Base-by-base conservation (phyloP, 2,113 vertebrate genomes). In the Ceyx margarethae region DNA sequence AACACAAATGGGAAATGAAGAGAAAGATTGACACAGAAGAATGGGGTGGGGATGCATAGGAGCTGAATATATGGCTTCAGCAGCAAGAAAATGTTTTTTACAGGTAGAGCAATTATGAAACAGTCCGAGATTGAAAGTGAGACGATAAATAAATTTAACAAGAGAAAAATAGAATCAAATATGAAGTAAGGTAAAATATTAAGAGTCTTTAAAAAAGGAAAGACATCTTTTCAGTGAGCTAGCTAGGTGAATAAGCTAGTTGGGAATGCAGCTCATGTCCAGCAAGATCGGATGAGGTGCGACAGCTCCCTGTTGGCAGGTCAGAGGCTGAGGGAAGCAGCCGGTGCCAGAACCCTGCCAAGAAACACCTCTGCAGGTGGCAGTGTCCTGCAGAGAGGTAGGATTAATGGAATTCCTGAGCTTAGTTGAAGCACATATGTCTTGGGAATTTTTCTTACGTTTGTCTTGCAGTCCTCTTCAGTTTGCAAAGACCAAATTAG, bases 321-420 rank as follows among this genome's bases (percentile, higher is more conserved):
- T 69, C 53, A 72, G 37, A 86, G 6, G 3, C 84, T 95, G 90
- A 89, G 94, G 94, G 85, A 81, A 92, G 87, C 73, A 89, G 60
- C 57, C 88, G 86, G 82, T 80, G 85, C 87, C 60, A 58, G 80
- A 96, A 94, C 71, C 72, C 88, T 88, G 95, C 95, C 95, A 95
- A 94, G 93, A 95, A 95, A 66, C 9, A 12, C 80, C 79, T 76
- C 75, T 93, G 69, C 74, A 74, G 83, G 81, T 95, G 90, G 75
- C 93, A 92, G 82, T 58, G 65, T 91, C 66, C 79, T 85, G n/a
- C 85, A 43, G 68, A 76, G 64, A 54, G 19, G 22, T 26, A 71
- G 64, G 85, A 95, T 84, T 85, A 93, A 95, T 92, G 75, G 81
- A 95, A 91, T 92, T 90, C 50, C 90, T 91, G 4, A 50, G 21